Conservation (phyloP, 2,113 vertebrate species). For the Paradisaea rubra region DNA sequence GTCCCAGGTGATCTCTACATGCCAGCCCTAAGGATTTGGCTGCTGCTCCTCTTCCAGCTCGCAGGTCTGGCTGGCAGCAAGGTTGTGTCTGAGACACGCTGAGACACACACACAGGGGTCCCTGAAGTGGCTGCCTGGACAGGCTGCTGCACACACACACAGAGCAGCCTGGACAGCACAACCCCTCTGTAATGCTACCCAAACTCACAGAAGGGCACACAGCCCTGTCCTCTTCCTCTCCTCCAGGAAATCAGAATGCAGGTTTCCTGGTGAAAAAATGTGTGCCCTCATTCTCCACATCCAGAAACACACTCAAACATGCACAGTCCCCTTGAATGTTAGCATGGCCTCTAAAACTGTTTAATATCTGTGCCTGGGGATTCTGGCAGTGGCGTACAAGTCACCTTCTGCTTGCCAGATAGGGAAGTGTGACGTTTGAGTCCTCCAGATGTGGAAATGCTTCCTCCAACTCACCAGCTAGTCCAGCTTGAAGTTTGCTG, state of each 20-base stretch:
- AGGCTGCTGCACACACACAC: background rate
- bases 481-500: background rate
- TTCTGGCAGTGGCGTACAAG: background rate
- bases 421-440: background rate
- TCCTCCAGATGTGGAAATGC: background rate
- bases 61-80: background rate
- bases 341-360: background rate
- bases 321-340: background rate
- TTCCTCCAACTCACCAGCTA: background rate
- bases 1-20: background rate
- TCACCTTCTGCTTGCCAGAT: background rate
- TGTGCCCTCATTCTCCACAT: background rate
- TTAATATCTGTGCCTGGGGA: background rate
- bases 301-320: background rate
- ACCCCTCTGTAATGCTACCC: background rate
- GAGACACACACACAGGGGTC: background rate
- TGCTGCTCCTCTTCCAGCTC: background rate
- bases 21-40: background rate
- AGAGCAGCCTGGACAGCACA: background rate
- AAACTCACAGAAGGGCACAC: background rate
- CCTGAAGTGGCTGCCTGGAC: background rate
- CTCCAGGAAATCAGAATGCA: background rate
- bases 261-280: background rate
- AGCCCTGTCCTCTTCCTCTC: background rate
- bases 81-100: background rate